phyloP scores from a whole-genome alignment of 1,140 invertebrate species.

The Monomorium pharaonis region DNA sequence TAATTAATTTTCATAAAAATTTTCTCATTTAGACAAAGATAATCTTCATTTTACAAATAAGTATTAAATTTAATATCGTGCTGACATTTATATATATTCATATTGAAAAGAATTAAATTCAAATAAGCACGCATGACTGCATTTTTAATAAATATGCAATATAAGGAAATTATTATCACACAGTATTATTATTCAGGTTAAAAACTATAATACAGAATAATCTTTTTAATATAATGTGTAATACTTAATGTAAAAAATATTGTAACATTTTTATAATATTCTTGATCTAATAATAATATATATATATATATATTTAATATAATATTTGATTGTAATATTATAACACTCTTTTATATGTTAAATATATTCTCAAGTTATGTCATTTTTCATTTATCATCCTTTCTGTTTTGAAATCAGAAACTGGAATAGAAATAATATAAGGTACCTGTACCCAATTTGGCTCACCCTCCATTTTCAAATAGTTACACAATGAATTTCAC shows the following conservation, averaged over 20 bases:
- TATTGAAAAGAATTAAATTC: conserved; percentile 9
- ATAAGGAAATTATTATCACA: not conserved
- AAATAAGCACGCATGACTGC: not conserved
- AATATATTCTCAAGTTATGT: too few species aligned
- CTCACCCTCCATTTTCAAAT: too few species aligned
- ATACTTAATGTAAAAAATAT: too few species aligned
- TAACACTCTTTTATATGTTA: too few species aligned
- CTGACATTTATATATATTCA: not conserved
- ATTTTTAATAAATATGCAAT: not conserved
- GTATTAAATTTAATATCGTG: conserved; percentile 11
- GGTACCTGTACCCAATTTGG: too few species aligned
- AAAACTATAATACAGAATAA: not conserved
- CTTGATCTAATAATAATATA: too few species aligned
- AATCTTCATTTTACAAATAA: not conserved
- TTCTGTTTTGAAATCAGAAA: not conserved
- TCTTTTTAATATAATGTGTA: not conserved
- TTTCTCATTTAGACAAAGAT: not conserved
- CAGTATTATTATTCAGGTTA: not conserved
- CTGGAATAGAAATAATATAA: not conserved
- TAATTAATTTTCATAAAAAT: not conserved
- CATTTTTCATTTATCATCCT: not conserved
- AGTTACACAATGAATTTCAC: too few species aligned
- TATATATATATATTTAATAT: too few species aligned
- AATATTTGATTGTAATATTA: too few species aligned
- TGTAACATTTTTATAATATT: not conserved